These are phyloP conservation scores for Polypterus senegalus DNA, from an alignment of 2,113 vertebrate genomes.

Conservation along the genomic window DNA sequence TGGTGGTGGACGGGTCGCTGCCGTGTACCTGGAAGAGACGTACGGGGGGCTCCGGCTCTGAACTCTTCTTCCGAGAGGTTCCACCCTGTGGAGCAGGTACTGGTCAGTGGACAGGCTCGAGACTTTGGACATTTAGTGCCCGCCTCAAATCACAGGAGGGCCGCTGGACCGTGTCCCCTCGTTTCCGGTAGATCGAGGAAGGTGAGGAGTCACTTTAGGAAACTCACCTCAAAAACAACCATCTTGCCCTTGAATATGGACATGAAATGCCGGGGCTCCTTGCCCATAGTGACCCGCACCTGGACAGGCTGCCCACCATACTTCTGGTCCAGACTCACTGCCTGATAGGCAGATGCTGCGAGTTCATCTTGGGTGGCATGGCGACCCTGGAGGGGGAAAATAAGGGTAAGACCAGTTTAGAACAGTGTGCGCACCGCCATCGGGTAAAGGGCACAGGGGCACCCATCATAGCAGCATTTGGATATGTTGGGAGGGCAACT, in stretches of 20 bases:
- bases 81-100: conserved; percentile 51
- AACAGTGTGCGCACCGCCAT: too few relatives aligned
- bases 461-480: too few relatives aligned
- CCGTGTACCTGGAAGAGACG: conserved; percentile 65
- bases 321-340: conserved; percentile 60
- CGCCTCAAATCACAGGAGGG: too few relatives aligned
- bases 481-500: too few relatives aligned
- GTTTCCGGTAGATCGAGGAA: too few relatives aligned
- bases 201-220: neutral
- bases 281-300: conserved; percentile 70
- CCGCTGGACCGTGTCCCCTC: too few relatives aligned
- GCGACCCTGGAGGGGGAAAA: conserved; percentile 46
- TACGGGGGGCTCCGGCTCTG: conserved; percentile 50
- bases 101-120: neutral
- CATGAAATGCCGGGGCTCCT: conserved; percentile 74
- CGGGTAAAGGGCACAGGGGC: neutral
- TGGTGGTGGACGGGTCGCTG: conserved; percentile 41
- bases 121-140: too few relatives aligned
- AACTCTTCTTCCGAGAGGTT: conserved; percentile 55
- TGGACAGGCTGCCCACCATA: conserved; percentile 56
- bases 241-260: conserved; percentile 76
- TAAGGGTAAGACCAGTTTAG: neutral
- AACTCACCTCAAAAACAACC: conserved; percentile 67
- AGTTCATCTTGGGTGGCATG: conserved; percentile 69
- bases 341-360: conserved; percentile 65